Conservation (phyloP, 2,113 vertebrate species). For the Cyphomyrus plagiostoma region DNA sequence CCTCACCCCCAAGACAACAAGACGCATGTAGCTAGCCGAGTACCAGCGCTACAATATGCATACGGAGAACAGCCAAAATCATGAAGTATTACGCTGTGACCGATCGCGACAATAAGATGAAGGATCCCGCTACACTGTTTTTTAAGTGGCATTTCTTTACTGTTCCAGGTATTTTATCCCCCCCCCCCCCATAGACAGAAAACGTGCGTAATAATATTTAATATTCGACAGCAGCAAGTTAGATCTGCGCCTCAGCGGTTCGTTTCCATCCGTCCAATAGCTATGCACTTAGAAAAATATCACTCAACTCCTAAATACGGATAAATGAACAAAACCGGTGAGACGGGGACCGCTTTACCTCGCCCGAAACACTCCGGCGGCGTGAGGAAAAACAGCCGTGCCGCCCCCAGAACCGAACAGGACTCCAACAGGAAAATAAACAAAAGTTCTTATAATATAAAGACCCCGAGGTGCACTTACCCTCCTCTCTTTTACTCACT, state of each 20-base stretch:
- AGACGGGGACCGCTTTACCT: slow-evolving; percentile 9
- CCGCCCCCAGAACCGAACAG: background rate
- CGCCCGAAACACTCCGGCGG: slow-evolving; percentile 6
- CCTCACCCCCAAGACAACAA: background rate
- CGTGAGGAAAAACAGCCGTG: slow-evolving; percentile 11
- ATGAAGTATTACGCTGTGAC: background rate
- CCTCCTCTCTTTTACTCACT: slow-evolving; percentile 44
- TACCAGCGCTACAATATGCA: background rate
- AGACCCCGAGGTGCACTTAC: slow-evolving; percentile 43
- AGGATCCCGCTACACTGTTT: slow-evolving; percentile 7
- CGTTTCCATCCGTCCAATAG: slow-evolving; percentile 33
- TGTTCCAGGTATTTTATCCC: slow-evolving; percentile 10
- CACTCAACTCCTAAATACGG: slow-evolving; percentile 13
- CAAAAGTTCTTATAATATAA: slow-evolving; percentile 40
- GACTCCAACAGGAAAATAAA: slow-evolving; percentile 17
- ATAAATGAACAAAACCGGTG: slow-evolving; percentile 34
- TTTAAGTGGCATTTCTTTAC: slow-evolving; percentile 7
- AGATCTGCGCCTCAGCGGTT: slow-evolving; percentile 18
- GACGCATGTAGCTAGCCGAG: slow-evolving; percentile 10
- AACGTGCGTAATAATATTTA: slow-evolving; percentile 23
- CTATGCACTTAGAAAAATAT: slow-evolving; percentile 34
- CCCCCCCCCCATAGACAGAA: background rate
- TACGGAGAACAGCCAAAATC: slow-evolving; percentile 4
- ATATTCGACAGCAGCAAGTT: slow-evolving; percentile 31
- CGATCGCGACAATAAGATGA: background rate